phyloP scores from a whole-genome alignment of 2,888 invertebrate species.

The Crepidodera aurea region DNA sequence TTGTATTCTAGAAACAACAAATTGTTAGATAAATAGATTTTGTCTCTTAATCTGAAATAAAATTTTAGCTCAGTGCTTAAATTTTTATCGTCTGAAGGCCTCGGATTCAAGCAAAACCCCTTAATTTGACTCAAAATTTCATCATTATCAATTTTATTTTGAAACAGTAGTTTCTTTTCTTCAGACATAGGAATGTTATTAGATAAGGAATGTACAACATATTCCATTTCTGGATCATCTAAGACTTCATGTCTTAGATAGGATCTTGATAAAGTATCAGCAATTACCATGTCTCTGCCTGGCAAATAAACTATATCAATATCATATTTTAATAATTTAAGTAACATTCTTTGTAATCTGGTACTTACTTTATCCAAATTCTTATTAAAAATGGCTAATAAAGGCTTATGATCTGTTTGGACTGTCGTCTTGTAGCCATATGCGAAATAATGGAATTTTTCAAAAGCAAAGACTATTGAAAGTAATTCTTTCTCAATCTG shows the following conservation, averaged over 20 bases:
- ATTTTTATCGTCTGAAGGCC: neutral
- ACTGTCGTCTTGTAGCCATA: constrained; percentile 47
- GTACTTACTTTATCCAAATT: constrained; percentile 2
- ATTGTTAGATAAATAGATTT: constrained; percentile 1
- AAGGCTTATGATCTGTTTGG: constrained; percentile 50
- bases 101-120: neutral
- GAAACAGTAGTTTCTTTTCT: constrained; percentile 23
- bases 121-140: neutral
- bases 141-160: constrained; percentile 18
- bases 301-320: constrained; percentile 15
- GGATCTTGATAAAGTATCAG: constrained; percentile 2
- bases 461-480: constrained; percentile 49
- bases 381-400: constrained; percentile 6
- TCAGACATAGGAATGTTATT: constrained; percentile 7
- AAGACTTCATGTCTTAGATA: neutral
- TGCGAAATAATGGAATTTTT: constrained; percentile 52
- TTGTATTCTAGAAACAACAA: constrained; percentile 41
- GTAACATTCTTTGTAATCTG: constrained; percentile 9
- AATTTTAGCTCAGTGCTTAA: neutral
- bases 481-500: constrained; percentile 54
- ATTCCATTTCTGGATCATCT: constrained; percentile 8
- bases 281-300: constrained; percentile 12
- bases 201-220: constrained; percentile 2
- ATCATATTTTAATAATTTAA: constrained; percentile 8
- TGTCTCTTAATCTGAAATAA: neutral